phyloP scores from a whole-genome alignment of 2,797 vertebrate species.

The Catharus ustulatus region DNA sequence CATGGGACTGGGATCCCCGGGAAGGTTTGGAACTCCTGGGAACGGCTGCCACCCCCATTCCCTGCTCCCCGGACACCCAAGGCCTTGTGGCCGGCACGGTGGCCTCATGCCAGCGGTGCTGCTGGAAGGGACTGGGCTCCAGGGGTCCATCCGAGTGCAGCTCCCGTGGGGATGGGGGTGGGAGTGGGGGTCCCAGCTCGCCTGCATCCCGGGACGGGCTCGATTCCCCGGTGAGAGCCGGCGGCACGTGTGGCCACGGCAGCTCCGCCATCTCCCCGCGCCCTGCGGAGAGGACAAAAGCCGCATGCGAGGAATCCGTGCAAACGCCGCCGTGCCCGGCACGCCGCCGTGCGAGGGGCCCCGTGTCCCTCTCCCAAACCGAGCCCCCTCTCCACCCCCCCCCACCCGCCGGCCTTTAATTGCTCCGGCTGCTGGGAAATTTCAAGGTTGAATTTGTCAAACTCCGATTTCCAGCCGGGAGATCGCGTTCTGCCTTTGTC shows the following conservation, averaged over 20 bases:
- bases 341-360: not conserved
- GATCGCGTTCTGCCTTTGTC: conserved; percentile 12
- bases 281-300: conserved; percentile 40
- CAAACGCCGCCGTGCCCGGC: not conserved
- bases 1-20: fast-evolving
- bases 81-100: not conserved
- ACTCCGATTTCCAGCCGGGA: conserved; percentile 26
- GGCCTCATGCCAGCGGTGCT: not conserved
- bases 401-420: too few relatives aligned
- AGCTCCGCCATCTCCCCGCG: not conserved
- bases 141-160: not conserved
- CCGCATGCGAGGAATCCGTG: not conserved
- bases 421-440: too few relatives aligned
- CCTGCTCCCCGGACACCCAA: not conserved
- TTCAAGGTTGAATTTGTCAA: conserved; percentile 53
- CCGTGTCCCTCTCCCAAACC: not conserved
- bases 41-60: not conserved
- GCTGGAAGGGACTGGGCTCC: too few relatives aligned
- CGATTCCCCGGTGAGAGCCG: not conserved
- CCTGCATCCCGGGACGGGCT: not conserved
- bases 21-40: not conserved
- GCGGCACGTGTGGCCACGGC: not conserved
- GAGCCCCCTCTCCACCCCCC: not conserved
- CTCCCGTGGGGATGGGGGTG: not conserved
- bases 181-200: not conserved